Conservation (phyloP, 1,140 invertebrate genomes). For the Saccostrea echinata region DNA sequence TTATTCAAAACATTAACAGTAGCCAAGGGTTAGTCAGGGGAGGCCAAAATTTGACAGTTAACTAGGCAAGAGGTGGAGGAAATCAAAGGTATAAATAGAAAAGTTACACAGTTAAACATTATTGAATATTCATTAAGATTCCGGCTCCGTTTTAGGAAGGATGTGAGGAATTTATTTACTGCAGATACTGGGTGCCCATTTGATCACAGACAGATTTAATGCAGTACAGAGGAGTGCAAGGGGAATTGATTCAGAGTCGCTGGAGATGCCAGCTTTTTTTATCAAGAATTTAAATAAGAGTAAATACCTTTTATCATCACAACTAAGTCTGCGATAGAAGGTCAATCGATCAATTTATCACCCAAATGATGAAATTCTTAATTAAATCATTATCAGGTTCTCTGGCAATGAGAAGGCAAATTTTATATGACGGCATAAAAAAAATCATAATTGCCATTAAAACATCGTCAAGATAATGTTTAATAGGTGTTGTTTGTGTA, state of each 20-base stretch:
- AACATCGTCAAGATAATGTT: slow-evolving; percentile 29
- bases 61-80: not conserved
- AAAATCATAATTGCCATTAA: slow-evolving; percentile 37
- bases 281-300: slow-evolving; percentile 21
- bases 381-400: slow-evolving; percentile 25
- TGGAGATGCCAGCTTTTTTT: slow-evolving; percentile 23
- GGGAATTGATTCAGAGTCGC: slow-evolving; percentile 6
- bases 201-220: not conserved
- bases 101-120: not conserved
- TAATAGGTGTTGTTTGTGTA: slow-evolving; percentile 26
- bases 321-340: slow-evolving; percentile 19
- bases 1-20: not conserved
- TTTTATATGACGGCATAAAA: slow-evolving; percentile 21
- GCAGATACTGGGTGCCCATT: slow-evolving; percentile 4
- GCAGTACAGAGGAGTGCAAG: not conserved
- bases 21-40: not conserved
- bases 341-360: slow-evolving; percentile 35
- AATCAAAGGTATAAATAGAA: slow-evolving; percentile 9
- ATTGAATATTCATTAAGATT: slow-evolving; percentile 27
- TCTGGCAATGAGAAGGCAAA: not conserved
- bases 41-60: not conserved
- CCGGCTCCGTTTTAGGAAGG: slow-evolving; percentile 3
- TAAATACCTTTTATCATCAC: slow-evolving; percentile 31
- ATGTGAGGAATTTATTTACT: slow-evolving; percentile 8
- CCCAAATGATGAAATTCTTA: slow-evolving; percentile 19